A percentile compares a stretch with the other conserved stretches of the same genome.
Evolutionary conservation across 2,113 vertebrate genomes (phyloP).

Genomic region (Platycercus adscitus): DNA sequence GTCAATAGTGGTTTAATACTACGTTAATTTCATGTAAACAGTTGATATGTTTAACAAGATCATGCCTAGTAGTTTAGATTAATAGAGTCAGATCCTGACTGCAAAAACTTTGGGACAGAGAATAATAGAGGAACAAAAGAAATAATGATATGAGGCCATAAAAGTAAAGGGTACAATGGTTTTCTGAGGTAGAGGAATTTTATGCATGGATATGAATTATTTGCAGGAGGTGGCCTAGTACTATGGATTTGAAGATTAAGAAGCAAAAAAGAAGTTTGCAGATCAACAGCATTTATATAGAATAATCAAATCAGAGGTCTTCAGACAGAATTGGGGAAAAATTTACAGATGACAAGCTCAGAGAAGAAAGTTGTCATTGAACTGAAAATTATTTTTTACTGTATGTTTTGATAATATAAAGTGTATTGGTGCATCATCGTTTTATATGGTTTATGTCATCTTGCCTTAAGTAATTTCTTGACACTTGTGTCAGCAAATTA

Average conservation of each 20-base stretch:
- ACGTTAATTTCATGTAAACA: rapidly evolving
- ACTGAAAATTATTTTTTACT: not conserved
- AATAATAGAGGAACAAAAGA: not conserved
- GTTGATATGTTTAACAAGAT: not conserved
- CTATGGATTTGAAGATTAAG: not conserved
- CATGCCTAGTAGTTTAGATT: not conserved
- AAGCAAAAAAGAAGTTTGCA: not conserved
- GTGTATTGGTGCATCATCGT: not conserved
- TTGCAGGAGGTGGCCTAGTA: not conserved
- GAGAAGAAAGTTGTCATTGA: not conserved
- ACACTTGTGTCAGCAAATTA: not conserved
- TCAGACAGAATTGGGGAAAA: not conserved
- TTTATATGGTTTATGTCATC: not conserved
- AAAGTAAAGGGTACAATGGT: not conserved
- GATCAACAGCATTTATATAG: not conserved
- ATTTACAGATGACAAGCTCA: not conserved
- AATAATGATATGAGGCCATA: not conserved
- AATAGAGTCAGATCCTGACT: not conserved
- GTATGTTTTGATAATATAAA: not conserved
- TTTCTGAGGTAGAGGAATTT: not conserved
- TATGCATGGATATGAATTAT: not conserved
- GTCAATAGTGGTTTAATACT: not conserved
- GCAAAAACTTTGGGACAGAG: not conserved
- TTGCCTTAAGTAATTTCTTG: not conserved
- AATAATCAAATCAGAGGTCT: not conserved